These are phyloP conservation scores for Gopherus flavomarginatus DNA, from an alignment of 2,113 vertebrate species.

Conservation along the genomic window DNA sequence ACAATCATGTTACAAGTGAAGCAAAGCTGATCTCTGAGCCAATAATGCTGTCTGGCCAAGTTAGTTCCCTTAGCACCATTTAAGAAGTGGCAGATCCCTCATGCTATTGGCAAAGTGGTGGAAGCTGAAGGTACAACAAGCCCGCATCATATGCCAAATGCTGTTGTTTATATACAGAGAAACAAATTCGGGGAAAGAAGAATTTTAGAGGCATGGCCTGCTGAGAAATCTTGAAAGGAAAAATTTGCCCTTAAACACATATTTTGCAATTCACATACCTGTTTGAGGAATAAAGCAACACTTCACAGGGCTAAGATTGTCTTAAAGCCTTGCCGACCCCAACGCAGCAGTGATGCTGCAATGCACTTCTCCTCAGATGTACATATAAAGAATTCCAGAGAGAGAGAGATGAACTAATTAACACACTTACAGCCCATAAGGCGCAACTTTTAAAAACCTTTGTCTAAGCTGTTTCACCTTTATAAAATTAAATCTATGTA, in stretches of 20 bases:
- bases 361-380: not conserved
- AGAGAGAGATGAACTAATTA: not conserved
- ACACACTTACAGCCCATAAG: not conserved
- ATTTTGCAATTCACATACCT: not conserved
- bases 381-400: slow-evolving; percentile 13
- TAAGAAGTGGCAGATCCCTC: slow-evolving; percentile 9
- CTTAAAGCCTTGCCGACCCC: not conserved
- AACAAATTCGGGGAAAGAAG: not conserved
- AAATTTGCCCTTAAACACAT: not conserved
- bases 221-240: not conserved
- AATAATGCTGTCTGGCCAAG: not conserved
- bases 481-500: not conserved
- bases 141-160: not conserved
- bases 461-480: slow-evolving; percentile 39
- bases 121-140: slow-evolving; percentile 8
- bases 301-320: not conserved
- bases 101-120: not conserved
- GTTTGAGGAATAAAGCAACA: not conserved
- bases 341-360: not conserved
- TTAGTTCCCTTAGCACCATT: not conserved
- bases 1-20: not conserved
- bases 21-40: not conserved
- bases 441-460: slow-evolving; percentile 22
- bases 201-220: not conserved
- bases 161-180: slow-evolving; percentile 23